Base-by-base conservation (phyloP, 2,113 vertebrate species). In the Oryzias javanicus region DNA sequence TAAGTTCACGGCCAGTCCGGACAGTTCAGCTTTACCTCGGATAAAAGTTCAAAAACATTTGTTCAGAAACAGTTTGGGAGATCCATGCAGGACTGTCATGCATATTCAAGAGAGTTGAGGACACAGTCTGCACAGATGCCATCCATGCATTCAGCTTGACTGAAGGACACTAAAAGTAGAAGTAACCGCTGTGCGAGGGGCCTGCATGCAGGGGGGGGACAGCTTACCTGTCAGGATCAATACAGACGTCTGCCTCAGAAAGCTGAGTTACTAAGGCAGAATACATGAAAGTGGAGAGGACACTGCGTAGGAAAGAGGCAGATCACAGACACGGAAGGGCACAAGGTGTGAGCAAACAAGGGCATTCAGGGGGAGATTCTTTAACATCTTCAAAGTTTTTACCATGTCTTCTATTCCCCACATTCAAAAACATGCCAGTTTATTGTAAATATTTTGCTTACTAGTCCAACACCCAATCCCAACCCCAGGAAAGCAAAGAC, bases 211-310 rank as follows among this genome's bases (percentile, higher is more conserved):
- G 6, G 42, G 1, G 58, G 79, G 59, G 56, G 59, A 71, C 14
- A 10, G 25, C 59, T 67, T 55, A 24, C 3, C 79, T 53, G 49
- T 72, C 70, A 66, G 55, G 54, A 50, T 53, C 68, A 60, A 41
- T 67, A 76, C 78, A 76, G 80, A 49, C 55, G 79, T 80, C 73
- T 79, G 83, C 86, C 68, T 81, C 81, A 75, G 81, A 88, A 52
- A 71, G 67, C 65, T 51, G 60, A 69, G 57, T 89, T 65, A 78
- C 76, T 80, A 84, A 87, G 87, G 71, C 74, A 68, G 80, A 72
- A 78, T 68, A 80, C 59, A 75, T 76, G 78, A 83, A 76, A 67
- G 76, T 57, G 50, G 49, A 71, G 63, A 73, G 60, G 78, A 68
- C 60, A 71, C 40, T 29, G 63, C 19, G 59, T 53, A 40, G 20